Evolutionary conservation across 2,888 invertebrate genomes (phyloP).

Genomic region (Hirtodrosophila histrioides): DNA sequence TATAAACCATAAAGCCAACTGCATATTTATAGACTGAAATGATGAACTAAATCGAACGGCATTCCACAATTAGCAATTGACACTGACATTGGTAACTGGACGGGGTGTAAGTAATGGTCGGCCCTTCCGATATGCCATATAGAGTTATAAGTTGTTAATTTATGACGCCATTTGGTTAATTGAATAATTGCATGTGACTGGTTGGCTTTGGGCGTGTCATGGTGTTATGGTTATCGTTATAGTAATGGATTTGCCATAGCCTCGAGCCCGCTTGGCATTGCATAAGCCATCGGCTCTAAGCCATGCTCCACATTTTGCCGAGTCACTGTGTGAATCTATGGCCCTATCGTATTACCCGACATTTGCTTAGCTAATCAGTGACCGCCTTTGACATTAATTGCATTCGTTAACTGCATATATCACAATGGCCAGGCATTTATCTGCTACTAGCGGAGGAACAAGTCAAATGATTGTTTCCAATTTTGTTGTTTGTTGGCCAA

Average conservation of each 20-base stretch:
- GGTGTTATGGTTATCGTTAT: slow-evolving; percentile 34
- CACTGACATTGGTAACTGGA: slow-evolving; percentile 49
- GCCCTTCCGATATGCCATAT: slow-evolving; percentile 36
- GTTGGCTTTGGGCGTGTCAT: slow-evolving; percentile 55
- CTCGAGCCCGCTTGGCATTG: slow-evolving; percentile 39
- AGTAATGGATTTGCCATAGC: slow-evolving; percentile 41
- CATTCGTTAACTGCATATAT: slow-evolving; percentile 14
- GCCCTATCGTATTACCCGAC: slow-evolving; percentile 59
- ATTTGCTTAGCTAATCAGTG: slow-evolving; percentile 51
- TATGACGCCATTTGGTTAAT: slow-evolving; percentile 78
- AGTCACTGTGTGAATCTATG: slow-evolving; percentile 34
- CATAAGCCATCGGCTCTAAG: slow-evolving; percentile 51
- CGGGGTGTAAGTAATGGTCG: slow-evolving; percentile 26
- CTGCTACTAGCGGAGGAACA: not conserved
- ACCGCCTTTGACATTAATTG: slow-evolving; percentile 41
- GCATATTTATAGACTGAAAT: slow-evolving; percentile 57
- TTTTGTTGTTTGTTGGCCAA: slow-evolving; percentile 17
- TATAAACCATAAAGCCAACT: slow-evolving; percentile 23
- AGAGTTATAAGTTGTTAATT: slow-evolving; percentile 58
- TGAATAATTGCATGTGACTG: slow-evolving; percentile 79
- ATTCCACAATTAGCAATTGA: slow-evolving; percentile 62
- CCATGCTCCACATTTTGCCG: slow-evolving; percentile 42
- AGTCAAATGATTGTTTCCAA: slow-evolving; percentile 22
- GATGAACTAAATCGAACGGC: slow-evolving; percentile 55
- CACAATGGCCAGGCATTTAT: not conserved